These are phyloP conservation scores for Athene noctua DNA, from an alignment of 2,113 vertebrate genomes.

Conservation along the genomic window DNA sequence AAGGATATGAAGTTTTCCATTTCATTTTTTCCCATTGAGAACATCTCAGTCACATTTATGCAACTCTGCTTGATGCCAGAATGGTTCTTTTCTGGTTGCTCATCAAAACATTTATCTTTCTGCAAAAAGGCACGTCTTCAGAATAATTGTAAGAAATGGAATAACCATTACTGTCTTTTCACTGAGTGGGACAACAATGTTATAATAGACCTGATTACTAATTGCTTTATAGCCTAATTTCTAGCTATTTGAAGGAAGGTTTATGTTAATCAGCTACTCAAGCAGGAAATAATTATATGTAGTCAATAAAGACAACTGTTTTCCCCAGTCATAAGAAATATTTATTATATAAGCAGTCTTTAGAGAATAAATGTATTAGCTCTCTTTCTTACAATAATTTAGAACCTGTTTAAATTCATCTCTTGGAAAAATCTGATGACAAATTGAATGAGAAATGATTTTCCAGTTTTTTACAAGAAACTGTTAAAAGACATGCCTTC, in stretches of 20 bases:
- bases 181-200: neutral
- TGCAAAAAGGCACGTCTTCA: neutral
- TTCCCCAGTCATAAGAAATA: neutral
- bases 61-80: neutral
- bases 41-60: neutral
- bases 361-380: neutral
- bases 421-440: neutral
- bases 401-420: neutral
- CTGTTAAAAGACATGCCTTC: neutral
- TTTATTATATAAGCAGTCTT: neutral
- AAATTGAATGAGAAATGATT: neutral
- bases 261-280: neutral
- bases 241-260: neutral
- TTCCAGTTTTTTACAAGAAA: neutral
- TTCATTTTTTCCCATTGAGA: neutral
- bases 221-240: neutral
- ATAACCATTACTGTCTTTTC: neutral
- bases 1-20: neutral
- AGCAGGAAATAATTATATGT: neutral
- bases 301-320: neutral
- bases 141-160: neutral
- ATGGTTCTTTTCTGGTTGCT: neutral
- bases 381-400: neutral
- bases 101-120: neutral
- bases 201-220: neutral